phyloP scores from a whole-genome alignment of 2,888 invertebrate species.

The Pammene fasciana region DNA sequence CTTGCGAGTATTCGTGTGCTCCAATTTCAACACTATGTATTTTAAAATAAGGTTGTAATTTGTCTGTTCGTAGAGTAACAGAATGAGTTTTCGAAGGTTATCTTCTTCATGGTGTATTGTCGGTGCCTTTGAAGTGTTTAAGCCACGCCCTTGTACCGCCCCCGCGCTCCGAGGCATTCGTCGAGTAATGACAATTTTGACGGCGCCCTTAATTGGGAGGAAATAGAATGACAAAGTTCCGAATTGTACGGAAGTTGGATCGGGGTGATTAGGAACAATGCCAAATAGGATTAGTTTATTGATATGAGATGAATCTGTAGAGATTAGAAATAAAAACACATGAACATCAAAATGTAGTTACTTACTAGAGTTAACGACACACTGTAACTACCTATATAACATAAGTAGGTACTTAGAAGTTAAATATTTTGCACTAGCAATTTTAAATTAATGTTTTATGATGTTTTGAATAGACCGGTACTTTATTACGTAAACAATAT shows the following conservation, averaged over 20 bases:
- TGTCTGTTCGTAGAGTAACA: too few species aligned
- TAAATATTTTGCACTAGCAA: too few species aligned
- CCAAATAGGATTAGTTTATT: background rate
- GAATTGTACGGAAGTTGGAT: constrained; percentile 50
- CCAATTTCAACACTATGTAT: background rate
- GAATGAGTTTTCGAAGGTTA: constrained; percentile 37
- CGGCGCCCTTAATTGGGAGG: constrained; percentile 76
- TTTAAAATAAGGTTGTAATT: background rate
- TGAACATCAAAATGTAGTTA: too few species aligned
- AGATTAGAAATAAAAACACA: too few species aligned
- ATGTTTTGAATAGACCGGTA: too few species aligned
- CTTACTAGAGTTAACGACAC: too few species aligned
- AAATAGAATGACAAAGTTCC: constrained; percentile 51
- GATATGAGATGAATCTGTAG: too few species aligned
- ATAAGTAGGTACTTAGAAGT: too few species aligned
- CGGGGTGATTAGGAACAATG: background rate
- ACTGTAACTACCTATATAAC: too few species aligned
- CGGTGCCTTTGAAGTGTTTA: constrained; percentile 74
- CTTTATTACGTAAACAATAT: too few species aligned
- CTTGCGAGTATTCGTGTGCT: too few species aligned
- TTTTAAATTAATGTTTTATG: too few species aligned
- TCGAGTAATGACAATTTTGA: constrained; percentile 81
- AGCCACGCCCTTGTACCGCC: constrained; percentile 69
- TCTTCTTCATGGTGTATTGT: constrained; percentile 68
- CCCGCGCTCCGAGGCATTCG: constrained; percentile 68